Evolutionary conservation across 2,113 vertebrate species (phyloP).

Genomic region (Halichoeres trimaculatus): DNA sequence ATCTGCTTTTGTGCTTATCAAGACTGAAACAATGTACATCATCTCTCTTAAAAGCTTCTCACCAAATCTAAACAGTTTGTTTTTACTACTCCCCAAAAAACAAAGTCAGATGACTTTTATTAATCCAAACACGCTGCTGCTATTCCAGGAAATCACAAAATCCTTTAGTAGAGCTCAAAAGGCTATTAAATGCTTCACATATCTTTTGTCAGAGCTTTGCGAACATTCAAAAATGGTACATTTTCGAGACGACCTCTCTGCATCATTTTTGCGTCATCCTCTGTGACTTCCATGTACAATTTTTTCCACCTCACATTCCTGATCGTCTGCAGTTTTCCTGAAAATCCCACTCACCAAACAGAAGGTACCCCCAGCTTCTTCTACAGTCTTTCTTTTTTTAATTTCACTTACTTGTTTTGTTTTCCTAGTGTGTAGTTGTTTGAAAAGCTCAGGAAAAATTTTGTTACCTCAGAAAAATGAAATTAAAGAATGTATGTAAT

Average conservation of each 20-base stretch:
- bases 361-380: conserved; percentile 53
- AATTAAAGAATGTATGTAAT: conserved; percentile 90
- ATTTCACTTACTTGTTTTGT: conserved; percentile 70
- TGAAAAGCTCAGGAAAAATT: conserved; percentile 97
- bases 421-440: conserved; percentile 89
- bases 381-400: conserved; percentile 59
- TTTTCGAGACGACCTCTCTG: conserved; percentile 7
- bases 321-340: conserved; percentile 66
- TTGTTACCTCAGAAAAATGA: conserved; percentile 93
- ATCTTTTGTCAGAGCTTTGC: not conserved
- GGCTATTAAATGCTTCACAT: conserved; percentile 11
- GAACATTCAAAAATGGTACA: conserved; percentile 9
- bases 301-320: conserved; percentile 74
- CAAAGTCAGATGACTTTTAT: not conserved
- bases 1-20: conserved; percentile 35
- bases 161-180: not conserved
- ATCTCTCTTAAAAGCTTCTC: conserved; percentile 44
- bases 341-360: conserved; percentile 48
- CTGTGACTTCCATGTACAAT: conserved; percentile 21
- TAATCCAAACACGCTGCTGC: conserved; percentile 35
- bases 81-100: not conserved
- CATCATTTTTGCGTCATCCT: conserved; percentile 13
- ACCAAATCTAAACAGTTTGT: conserved; percentile 54
- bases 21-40: conserved; percentile 24
- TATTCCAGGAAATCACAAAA: not conserved